Evolutionary conservation across 30 jellyfish, hydroid and myxozoan genomes (phyloP), one percentile per base, ranked within the genome.

Genomic region (Aurelia sp.): DNA sequence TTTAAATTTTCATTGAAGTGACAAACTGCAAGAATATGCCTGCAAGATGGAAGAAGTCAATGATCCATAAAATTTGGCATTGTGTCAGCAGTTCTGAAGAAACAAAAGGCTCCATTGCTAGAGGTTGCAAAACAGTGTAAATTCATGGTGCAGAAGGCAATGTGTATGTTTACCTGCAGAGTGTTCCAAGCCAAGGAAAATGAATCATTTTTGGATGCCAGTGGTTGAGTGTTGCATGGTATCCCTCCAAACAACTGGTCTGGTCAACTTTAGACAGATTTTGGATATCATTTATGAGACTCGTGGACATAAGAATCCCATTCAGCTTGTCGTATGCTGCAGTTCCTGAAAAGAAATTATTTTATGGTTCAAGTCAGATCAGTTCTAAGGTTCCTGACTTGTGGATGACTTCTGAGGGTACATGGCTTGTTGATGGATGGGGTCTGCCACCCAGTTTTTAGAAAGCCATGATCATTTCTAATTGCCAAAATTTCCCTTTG

Each of bases 131-230:
- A 40, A 40, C 8, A 3, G 51, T 40, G 51, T 40, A 40, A 40
- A 40, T 40, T 40, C 51, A 40, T 40, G 51, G 51, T 40, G 11
- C 3, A 40, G 11, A 40, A 40, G 3, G 51, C 51, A 40, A 40
- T 0, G 11, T 40, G 11, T 40, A 40, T 40, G 51, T 40, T 40
- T 61, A 77, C 88, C 88, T 77, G 78, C 88, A 77, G n/a, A n/a
- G 16, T 63, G 88, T 11, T 9, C 88, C 78, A 35, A 63, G 61
- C 21, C 41, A 77, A 16, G 81, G 66, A 35, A 65, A 80, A 9
- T 66, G 47, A 18, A 80, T 23, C 82, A 80, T 80, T 41, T 65
- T 64, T 44, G 81, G 82, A 72, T 50, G 82, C 90, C 90, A 80
- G 47, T 80, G 90, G 74, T 66, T 65, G 16, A 57, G 50, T 13